These are phyloP conservation scores for Anoplolepis gracilipes DNA, from an alignment of 1,140 invertebrate genomes.

Conservation along the genomic window DNA sequence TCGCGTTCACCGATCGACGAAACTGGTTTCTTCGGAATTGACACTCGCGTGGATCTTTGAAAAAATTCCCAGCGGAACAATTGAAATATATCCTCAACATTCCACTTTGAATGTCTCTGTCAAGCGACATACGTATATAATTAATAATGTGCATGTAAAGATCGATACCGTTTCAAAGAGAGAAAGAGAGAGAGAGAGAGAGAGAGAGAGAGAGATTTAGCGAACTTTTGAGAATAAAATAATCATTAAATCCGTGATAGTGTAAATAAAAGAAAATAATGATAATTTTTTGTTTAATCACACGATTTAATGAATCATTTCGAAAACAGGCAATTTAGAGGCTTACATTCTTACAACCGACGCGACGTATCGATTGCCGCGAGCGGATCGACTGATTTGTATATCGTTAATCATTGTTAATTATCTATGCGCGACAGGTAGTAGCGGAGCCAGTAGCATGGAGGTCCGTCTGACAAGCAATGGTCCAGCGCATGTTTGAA, in stretches of 20 bases:
- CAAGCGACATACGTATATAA: not conserved
- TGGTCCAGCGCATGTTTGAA: slow-evolving; percentile 46
- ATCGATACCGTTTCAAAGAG: not conserved
- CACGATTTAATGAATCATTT: slow-evolving; percentile 25
- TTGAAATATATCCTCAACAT: slow-evolving; percentile 2
- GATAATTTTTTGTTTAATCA: not conserved
- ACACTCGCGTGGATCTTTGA: slow-evolving; percentile 27
- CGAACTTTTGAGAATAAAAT: not conserved
- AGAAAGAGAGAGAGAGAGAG: too few species aligned
- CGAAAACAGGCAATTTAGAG: not conserved
- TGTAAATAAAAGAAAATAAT: not conserved
- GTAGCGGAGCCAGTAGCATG: slow-evolving; percentile 30
- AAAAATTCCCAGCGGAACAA: not conserved
- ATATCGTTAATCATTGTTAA: slow-evolving; percentile 49
- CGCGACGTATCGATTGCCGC: slow-evolving; percentile 11
- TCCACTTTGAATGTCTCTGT: slow-evolving; percentile 10
- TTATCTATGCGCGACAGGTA: slow-evolving; percentile 55
- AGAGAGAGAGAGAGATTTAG: too few species aligned
- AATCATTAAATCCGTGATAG: not conserved
- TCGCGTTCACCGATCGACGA: slow-evolving; percentile 40
- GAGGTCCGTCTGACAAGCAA: slow-evolving; percentile 16
- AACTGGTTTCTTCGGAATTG: slow-evolving; percentile 64
- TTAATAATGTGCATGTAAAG: too few species aligned
- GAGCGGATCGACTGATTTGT: slow-evolving; percentile 24
- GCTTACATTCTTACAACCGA: not conserved